These are phyloP conservation scores for Chiloscyllium punctatum DNA, from an alignment of 2,797 vertebrate species.

Conservation along the genomic window DNA sequence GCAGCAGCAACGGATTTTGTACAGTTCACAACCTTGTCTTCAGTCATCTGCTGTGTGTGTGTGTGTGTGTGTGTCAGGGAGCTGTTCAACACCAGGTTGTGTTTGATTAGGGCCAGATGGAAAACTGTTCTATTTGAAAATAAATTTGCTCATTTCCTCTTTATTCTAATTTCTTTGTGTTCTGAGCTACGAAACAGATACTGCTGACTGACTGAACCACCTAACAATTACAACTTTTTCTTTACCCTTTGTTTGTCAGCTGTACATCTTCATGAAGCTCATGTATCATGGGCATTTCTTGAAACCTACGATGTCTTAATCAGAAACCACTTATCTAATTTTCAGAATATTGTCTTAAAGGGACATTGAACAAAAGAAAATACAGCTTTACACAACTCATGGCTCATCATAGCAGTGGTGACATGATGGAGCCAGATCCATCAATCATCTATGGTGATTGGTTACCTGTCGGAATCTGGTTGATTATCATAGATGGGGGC, in stretches of 20 bases:
- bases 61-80: background rate
- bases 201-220: background rate
- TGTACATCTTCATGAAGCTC: background rate
- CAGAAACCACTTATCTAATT: background rate
- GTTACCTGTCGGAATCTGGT: background rate
- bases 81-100: background rate
- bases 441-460: background rate
- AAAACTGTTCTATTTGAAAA: background rate
- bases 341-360: background rate
- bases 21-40: background rate
- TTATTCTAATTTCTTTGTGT: background rate
- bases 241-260: too few species aligned
- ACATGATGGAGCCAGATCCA: background rate
- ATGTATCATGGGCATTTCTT: background rate
- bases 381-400: background rate
- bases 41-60: background rate
- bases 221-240: background rate
- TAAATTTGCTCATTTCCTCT: background rate
- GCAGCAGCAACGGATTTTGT: too few species aligned
- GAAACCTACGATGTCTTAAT: background rate
- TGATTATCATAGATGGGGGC: too few species aligned
- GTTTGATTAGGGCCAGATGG: background rate
- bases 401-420: too few species aligned
- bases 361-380: background rate
- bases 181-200: background rate